Conservation (phyloP, 2,113 vertebrate species). For the Phasianus colchicus region DNA sequence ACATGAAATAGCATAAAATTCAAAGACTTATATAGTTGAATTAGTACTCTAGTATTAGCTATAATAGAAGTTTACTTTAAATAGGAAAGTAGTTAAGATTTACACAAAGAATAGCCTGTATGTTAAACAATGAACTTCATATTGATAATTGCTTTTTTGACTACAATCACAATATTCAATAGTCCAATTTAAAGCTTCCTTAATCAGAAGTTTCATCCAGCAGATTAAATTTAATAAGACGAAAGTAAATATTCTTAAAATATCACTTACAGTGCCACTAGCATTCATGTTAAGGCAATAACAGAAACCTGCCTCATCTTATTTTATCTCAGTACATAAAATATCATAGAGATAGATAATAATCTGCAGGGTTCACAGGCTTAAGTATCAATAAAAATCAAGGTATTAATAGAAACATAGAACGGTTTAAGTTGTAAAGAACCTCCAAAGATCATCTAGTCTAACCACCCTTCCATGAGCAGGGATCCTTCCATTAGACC, state of each 20-base stretch:
- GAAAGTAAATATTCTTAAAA: not conserved
- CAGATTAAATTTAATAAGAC: not conserved
- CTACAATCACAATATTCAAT: not conserved
- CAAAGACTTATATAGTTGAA: not conserved
- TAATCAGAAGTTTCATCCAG: not conserved
- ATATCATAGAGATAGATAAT: not conserved
- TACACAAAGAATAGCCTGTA: not conserved
- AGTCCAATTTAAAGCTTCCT: not conserved
- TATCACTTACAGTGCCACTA: not conserved
- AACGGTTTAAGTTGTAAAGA: not conserved
- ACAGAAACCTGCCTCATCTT: not conserved
- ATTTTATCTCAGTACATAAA: not conserved
- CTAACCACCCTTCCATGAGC: not conserved
- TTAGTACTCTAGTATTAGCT: not conserved
- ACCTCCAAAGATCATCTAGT: not conserved
- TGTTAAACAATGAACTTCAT: not conserved
- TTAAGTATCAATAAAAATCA: not conserved
- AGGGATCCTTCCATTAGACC: not conserved
- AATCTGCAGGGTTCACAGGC: not conserved
- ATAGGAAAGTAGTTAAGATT: not conserved
- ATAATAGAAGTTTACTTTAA: not conserved
- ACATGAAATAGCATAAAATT: not conserved
- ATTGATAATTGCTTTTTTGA: not conserved
- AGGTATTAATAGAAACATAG: not conserved
- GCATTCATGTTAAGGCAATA: not conserved